These are phyloP conservation scores for Chaetops frenatus DNA, from an alignment of 2,113 vertebrate species.

Conservation along the genomic window DNA sequence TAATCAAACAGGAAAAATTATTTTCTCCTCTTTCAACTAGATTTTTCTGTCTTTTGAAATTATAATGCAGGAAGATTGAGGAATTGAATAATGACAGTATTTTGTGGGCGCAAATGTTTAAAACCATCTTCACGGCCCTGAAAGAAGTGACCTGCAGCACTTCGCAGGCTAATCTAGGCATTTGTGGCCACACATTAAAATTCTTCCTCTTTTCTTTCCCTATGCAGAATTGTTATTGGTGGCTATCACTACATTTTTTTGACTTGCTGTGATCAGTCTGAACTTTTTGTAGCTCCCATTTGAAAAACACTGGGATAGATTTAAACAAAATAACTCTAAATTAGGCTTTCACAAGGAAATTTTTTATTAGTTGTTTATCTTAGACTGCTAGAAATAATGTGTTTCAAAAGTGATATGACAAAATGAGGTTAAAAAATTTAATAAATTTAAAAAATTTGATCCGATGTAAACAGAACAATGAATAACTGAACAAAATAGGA, in stretches of 20 bases:
- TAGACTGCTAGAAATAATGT: background rate
- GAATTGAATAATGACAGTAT: background rate
- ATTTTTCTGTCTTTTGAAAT: background rate
- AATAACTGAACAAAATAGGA: background rate
- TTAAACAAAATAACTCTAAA: background rate
- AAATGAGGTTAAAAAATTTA: background rate
- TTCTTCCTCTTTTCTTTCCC: background rate
- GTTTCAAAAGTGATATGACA: background rate
- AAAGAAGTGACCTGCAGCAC: background rate
- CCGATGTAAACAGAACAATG: background rate
- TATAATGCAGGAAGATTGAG: background rate
- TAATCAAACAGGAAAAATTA: background rate
- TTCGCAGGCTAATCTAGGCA: background rate
- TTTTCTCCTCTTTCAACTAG: background rate
- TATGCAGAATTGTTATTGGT: background rate
- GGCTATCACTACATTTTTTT: background rate
- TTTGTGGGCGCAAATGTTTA: background rate
- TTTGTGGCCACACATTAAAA: background rate
- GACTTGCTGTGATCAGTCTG: background rate
- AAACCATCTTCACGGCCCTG: background rate
- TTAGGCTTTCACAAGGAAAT: background rate
- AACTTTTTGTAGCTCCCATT: background rate
- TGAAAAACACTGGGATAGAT: background rate
- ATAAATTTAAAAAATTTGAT: accelerated
- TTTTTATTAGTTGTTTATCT: background rate